Conservation (phyloP, 2,113 vertebrate species). For the Numenius arquata region DNA sequence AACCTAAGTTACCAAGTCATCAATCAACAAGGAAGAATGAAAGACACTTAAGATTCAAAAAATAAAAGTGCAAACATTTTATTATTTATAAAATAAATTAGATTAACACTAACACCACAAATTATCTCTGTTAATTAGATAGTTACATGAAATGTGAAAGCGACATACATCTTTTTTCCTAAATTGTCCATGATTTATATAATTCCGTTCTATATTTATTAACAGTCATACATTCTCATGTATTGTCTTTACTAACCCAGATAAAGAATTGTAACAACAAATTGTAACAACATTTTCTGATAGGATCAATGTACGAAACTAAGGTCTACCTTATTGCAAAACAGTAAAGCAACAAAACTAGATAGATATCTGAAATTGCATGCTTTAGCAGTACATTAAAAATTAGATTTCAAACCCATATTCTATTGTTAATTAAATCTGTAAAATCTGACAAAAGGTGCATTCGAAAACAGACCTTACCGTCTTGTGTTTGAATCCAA, state of each 20-base stretch:
- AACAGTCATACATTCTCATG: not conserved
- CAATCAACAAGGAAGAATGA: not conserved
- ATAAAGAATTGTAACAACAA: not conserved
- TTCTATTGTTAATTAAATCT: not conserved
- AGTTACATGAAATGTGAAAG: not conserved
- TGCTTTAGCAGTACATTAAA: not conserved
- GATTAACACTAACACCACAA: not conserved
- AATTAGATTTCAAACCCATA: not conserved
- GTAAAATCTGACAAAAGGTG: not conserved
- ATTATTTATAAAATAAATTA: not conserved
- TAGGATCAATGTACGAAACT: not conserved
- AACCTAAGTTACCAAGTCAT: constrained; percentile 3
- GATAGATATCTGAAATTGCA: not conserved
- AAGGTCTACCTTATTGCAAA: not conserved
- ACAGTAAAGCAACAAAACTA: not conserved
- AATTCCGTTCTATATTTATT: not conserved
- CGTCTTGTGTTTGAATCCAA: constrained; percentile 47
- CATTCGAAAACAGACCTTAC: constrained; percentile 11
- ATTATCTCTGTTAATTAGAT: not conserved
- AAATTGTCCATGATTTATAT: not conserved
- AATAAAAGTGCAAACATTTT: not conserved
- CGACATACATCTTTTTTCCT: not conserved
- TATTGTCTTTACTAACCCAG: not conserved
- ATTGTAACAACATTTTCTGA: not conserved
- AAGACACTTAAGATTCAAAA: not conserved